Percentiles rank a stretch among this genome's conserved stretches.
These are phyloP conservation scores for Potamarius usumacintae DNA, from an alignment of 2,113 vertebrate genomes.

Conservation along the genomic window DNA sequence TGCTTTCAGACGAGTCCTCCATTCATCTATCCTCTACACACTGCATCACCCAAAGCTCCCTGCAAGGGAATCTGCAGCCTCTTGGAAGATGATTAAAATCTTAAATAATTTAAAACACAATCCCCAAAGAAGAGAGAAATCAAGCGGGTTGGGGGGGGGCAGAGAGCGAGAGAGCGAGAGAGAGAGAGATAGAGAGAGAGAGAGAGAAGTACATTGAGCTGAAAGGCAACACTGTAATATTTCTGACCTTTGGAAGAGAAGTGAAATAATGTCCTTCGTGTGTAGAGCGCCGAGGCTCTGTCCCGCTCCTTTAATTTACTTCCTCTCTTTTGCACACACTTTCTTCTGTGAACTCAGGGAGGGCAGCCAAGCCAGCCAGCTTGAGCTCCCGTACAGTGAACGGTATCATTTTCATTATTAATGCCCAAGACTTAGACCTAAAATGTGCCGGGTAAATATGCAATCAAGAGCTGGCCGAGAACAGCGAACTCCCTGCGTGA, in stretches of 20 bases:
- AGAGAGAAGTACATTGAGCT: background rate
- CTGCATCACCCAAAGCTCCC: slow-evolving; percentile 22
- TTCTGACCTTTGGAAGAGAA: slow-evolving; percentile 50
- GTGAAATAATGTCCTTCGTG: slow-evolving; percentile 44
- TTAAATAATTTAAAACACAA: slow-evolving; percentile 52
- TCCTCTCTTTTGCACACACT: slow-evolving; percentile 44
- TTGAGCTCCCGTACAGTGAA: slow-evolving; percentile 12
- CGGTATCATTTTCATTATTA: slow-evolving; percentile 66
- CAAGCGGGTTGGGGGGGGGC: background rate
- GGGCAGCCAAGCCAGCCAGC: slow-evolving; percentile 52
- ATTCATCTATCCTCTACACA: slow-evolving; percentile 28
- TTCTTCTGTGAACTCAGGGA: slow-evolving; percentile 38
- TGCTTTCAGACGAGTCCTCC: slow-evolving; percentile 6
- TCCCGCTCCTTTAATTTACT: slow-evolving; percentile 43
- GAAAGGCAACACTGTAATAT: slow-evolving; percentile 49
- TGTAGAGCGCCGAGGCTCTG: background rate
- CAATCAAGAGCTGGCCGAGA: slow-evolving; percentile 40
- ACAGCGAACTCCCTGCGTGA: slow-evolving; percentile 1
- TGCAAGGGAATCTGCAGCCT: slow-evolving; percentile 27
- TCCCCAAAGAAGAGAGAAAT: slow-evolving; percentile 35
- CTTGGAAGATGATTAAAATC: slow-evolving; percentile 56
- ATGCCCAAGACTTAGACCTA: slow-evolving; percentile 61
- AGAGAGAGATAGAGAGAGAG: background rate
- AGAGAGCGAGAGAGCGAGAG: background rate
- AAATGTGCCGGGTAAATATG: slow-evolving; percentile 61